Conservation (phyloP, 2,888 invertebrate species). For the Andrena hattorfiana region DNA sequence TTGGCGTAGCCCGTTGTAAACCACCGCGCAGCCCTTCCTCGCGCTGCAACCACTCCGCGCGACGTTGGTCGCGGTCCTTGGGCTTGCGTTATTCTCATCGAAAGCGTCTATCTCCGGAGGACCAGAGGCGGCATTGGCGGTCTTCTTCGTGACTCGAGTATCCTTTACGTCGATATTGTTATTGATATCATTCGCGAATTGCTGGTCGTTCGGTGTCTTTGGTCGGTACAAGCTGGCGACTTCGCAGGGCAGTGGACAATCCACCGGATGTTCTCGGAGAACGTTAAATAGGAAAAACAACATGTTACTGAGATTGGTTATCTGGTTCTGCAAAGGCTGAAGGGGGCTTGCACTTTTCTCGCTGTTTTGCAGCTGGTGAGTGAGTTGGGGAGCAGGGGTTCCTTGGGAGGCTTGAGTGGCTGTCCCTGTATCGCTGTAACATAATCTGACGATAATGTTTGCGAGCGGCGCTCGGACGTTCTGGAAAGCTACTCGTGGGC, state of each 20-base stretch:
- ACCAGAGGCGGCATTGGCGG: neutral
- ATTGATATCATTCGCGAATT: conserved; percentile 31
- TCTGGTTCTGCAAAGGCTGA: conserved; percentile 1
- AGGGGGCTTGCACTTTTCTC: neutral
- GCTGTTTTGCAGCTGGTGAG: neutral
- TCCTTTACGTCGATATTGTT: conserved; percentile 34
- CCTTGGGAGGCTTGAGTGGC: conserved; percentile 12
- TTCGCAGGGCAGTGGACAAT: neutral
- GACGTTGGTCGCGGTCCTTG: neutral
- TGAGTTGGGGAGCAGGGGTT: neutral
- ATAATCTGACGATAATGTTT: conserved; percentile 41
- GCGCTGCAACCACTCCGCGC: conserved; percentile 8
- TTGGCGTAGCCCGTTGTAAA: neutral
- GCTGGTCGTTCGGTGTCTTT: neutral
- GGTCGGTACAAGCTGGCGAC: conserved; percentile 10
- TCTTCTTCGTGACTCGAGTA: neutral
- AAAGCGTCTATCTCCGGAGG: neutral
- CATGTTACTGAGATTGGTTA: conserved; percentile 51
- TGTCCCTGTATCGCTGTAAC: conserved; percentile 57
- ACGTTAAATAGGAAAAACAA: conserved; percentile 53
- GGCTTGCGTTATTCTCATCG: neutral
- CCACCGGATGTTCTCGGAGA: conserved; percentile 44
- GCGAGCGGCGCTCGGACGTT: neutral
- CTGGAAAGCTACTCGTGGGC: neutral
- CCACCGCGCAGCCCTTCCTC: neutral